Evolutionary conservation across 2,797 vertebrate species (phyloP).

Genomic region (Brachymystax lenok): DNA sequence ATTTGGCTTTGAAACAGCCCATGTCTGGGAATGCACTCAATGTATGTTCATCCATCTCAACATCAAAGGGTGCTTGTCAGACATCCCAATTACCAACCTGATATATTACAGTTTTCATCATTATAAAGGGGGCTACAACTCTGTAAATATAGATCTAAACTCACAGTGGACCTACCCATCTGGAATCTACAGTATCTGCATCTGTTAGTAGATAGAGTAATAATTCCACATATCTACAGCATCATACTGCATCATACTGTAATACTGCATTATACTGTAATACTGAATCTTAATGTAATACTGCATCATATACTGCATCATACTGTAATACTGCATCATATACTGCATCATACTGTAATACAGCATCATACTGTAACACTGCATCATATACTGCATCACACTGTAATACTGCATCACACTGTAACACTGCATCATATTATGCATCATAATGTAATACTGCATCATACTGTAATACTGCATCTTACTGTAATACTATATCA

Average conservation of each 20-base stretch:
- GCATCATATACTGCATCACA: background rate
- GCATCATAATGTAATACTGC: too few relatives aligned
- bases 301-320: too few relatives aligned
- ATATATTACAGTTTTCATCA: slow-evolving; percentile 56
- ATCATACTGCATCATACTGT: background rate
- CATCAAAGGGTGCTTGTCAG: slow-evolving; percentile 45
- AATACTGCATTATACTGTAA: too few relatives aligned
- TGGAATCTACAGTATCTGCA: slow-evolving; percentile 36
- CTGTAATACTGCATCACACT: too few relatives aligned
- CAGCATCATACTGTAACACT: too few relatives aligned
- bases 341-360: background rate
- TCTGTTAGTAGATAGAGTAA: slow-evolving; percentile 38
- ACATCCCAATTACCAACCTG: slow-evolving; percentile 37
- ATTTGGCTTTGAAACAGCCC: slow-evolving; percentile 13
- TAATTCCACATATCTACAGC: background rate
- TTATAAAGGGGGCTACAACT: slow-evolving; percentile 36
- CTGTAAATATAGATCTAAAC: slow-evolving; percentile 30
- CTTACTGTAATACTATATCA: too few relatives aligned
- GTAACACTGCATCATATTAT: too few relatives aligned
- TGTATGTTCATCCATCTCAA: slow-evolving; percentile 27
- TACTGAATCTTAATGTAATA: too few relatives aligned
- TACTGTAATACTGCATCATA: background rate
- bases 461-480: too few relatives aligned
- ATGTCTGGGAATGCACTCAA: background rate
- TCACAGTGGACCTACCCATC: slow-evolving; percentile 46